phyloP scores from a whole-genome alignment of 2,113 vertebrate species.

The Cephalophus harveyi region DNA sequence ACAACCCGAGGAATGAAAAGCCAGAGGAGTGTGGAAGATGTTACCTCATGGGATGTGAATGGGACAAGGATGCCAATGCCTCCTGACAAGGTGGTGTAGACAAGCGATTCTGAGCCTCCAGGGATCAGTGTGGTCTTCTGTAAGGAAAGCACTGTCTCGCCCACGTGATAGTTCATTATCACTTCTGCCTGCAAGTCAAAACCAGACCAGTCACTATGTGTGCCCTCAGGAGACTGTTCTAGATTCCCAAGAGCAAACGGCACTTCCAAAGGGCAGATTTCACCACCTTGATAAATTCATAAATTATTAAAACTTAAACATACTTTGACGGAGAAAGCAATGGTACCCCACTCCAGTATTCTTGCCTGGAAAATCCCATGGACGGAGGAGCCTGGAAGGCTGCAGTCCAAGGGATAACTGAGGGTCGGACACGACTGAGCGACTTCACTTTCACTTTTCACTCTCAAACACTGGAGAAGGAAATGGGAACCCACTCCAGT shows the following conservation, averaged over 20 bases:
- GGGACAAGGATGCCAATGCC: conserved; percentile 98
- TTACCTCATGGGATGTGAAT: conserved; percentile 97
- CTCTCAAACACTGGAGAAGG: no score
- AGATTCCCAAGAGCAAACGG: neutral
- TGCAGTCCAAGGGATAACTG: no score
- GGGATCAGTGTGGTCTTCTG: conserved; percentile 98
- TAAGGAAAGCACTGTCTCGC: conserved; percentile 94
- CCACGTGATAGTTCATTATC: conserved; percentile 96
- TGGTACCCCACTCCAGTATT: no score
- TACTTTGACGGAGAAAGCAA: neutral
- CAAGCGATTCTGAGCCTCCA: conserved; percentile 95
- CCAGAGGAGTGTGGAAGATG: neutral
- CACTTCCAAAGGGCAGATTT: neutral
- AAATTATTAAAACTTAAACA: neutral
- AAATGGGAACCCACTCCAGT: no score
- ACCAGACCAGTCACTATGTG: neutral
- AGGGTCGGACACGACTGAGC: no score
- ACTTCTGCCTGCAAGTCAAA: conserved; percentile 90
- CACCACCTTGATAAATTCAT: neutral
- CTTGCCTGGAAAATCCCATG: no score
- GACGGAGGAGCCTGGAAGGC: no score
- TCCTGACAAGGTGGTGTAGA: conserved; percentile 96
- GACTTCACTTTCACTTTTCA: no score
- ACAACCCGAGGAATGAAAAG: neutral
- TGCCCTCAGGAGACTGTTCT: neutral